Evolutionary conservation across 1,140 invertebrate genomes (phyloP), one percentile per base, ranked within the genome.

Genomic region (Platorchestia sp.): DNA sequence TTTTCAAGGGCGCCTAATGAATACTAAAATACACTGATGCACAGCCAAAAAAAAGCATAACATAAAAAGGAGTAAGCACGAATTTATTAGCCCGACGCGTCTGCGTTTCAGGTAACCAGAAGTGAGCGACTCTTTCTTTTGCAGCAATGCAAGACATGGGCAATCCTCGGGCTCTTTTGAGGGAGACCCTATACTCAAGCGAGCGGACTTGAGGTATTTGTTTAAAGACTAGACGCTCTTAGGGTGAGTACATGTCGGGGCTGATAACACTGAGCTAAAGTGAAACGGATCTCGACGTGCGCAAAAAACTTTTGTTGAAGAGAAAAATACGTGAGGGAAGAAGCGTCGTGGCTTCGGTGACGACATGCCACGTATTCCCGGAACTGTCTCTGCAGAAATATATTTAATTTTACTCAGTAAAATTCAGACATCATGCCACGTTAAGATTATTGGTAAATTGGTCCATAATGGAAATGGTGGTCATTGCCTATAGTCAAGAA

Each of bases 191-290:
- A 75, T 75, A 36, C 59, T 36, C 59, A 36, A 75, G 59, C 41
- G n/a, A 89, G n/a, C 41, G 14, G 87, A 89, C 87, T 44, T 42
- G 87, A 41, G 87, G 87, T 44, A 89, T 89, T 89, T 89, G 87
- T 44, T 89, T 89, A 42, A 89, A 89, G 87, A 89, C 87, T 42
- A 41, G 87, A 89, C 41, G 87, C 87, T 89, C 87, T 89, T 89
- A 89, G 27, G 87, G 87, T 44, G 43, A 89, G 87, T 89, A 89
- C 87, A 36, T 89, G 87, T 44, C 87, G 43, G 41, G 87, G 27
- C 87, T 89, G 36, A 89, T 89, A 89, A 89, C 41, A 89, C n/a
- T 44, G 43, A 42, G 43, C 87, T 89, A 89, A 44, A 44, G 87
- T 42, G 87, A 89, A 89, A 89, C 87, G 87, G 87, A 89, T 89